phyloP scores from a whole-genome alignment of 1,140 invertebrate genomes.

The Drosophila varians region DNA sequence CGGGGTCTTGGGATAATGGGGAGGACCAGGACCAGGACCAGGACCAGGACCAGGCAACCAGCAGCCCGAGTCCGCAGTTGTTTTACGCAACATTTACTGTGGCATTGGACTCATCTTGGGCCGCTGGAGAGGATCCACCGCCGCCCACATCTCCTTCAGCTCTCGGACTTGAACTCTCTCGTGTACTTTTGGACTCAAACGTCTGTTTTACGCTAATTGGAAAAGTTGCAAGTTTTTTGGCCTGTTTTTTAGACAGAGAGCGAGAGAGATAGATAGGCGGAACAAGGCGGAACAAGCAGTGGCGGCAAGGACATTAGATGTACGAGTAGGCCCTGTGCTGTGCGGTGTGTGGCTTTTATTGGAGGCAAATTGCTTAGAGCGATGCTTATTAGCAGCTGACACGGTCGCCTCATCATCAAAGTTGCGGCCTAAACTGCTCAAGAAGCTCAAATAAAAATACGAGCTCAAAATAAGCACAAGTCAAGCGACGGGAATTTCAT shows the following conservation, averaged over 20 bases:
- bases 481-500: slow-evolving; percentile 68
- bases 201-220: slow-evolving; percentile 79
- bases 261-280: slow-evolving; percentile 5
- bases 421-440: slow-evolving; percentile 29
- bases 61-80: slow-evolving; percentile 58
- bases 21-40: too few species aligned
- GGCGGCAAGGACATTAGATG: not conserved
- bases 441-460: slow-evolving; percentile 28
- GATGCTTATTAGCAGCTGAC: slow-evolving; percentile 81
- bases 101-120: slow-evolving; percentile 36
- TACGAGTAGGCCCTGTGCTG: slow-evolving; percentile 4
- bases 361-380: slow-evolving; percentile 63
- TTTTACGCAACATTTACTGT: slow-evolving; percentile 79
- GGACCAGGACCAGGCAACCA: slow-evolving; percentile 15
- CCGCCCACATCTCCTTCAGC: too few species aligned
- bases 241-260: slow-evolving; percentile 15
- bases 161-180: slow-evolving; percentile 51
- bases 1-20: not conserved
- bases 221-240: slow-evolving; percentile 77
- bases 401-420: slow-evolving; percentile 66
- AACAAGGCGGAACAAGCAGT: not conserved
- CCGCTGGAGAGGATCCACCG: not conserved
- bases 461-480: slow-evolving; percentile 32
- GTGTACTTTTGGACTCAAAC: slow-evolving; percentile 50
- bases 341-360: slow-evolving; percentile 75